These are phyloP conservation scores for Hippocampus barbouri DNA, from an alignment of 2,113 vertebrate genomes.

Conservation along the genomic window DNA sequence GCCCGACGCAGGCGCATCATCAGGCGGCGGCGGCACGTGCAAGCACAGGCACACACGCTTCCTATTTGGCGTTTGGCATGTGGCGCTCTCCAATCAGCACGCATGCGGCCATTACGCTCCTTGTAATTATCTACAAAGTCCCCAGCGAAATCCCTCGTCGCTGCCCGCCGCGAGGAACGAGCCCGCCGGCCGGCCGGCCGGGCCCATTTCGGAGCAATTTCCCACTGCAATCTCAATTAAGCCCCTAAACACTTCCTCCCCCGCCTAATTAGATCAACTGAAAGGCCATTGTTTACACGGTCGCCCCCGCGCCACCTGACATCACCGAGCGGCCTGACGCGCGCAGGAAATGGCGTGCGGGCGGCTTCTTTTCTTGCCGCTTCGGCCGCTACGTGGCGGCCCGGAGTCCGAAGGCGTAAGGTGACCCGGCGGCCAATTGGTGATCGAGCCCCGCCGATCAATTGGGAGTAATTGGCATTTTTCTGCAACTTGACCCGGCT, in stretches of 20 bases:
- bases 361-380: constrained; percentile 74
- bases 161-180: constrained; percentile 61
- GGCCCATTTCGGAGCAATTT: constrained; percentile 84
- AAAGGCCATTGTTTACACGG: constrained; percentile 87
- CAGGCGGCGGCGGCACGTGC: constrained; percentile 8
- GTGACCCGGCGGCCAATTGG: constrained; percentile 86
- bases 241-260: constrained; percentile 93
- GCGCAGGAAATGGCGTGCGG: constrained; percentile 81
- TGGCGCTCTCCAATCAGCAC: constrained; percentile 66
- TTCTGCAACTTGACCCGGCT: constrained; percentile 93
- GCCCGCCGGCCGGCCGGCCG: constrained; percentile 42
- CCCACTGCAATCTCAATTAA: constrained; percentile 90
- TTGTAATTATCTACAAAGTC: constrained; percentile 72
- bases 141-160: constrained; percentile 68
- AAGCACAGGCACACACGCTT: constrained; percentile 29
- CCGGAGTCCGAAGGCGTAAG: constrained; percentile 76
- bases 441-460: constrained; percentile 97
- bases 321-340: constrained; percentile 78
- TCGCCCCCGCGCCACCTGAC: constrained; percentile 71
- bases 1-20: background rate
- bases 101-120: constrained; percentile 56
- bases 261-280: constrained; percentile 90
- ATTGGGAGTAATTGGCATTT: constrained; percentile 99
- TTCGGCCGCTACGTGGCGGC: constrained; percentile 40
- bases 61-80: constrained; percentile 48